Evolutionary conservation across 2,113 vertebrate genomes (phyloP).

Genomic region (Ornithorhynchus anatinus): DNA sequence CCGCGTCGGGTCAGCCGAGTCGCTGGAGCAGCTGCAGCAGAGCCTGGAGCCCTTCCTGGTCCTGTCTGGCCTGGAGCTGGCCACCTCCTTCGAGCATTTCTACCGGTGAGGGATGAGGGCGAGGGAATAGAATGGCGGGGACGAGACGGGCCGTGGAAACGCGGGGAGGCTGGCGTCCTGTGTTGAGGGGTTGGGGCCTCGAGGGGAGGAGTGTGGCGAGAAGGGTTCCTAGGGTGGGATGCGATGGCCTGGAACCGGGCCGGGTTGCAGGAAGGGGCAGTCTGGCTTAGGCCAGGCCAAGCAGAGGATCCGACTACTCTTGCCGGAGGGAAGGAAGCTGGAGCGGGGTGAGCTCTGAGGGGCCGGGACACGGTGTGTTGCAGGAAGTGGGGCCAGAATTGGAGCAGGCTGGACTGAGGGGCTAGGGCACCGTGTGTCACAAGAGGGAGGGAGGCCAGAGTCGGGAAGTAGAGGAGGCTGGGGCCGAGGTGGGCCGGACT

Average conservation of each 20-base stretch:
- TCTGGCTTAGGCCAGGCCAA: no score
- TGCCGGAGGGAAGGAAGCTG: no score
- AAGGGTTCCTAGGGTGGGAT: background rate
- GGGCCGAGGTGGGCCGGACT: no score
- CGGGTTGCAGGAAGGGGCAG: background rate
- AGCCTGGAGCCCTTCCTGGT: conserved; percentile 90
- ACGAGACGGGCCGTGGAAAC: no score
- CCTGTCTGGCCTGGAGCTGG: conserved; percentile 89
- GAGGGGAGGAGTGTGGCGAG: background rate
- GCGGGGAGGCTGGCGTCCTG: background rate
- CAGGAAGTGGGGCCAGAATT: fast-evolving
- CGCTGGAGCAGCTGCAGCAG: conserved; percentile 76
- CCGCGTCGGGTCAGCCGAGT: conserved; percentile 58
- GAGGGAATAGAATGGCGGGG: no score
- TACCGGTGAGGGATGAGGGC: conserved; percentile 96
- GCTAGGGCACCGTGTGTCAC: background rate
- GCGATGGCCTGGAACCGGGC: fast-evolving
- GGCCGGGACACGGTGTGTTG: fast-evolving
- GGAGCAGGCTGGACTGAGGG: background rate
- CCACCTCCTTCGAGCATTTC: conserved; percentile 93
- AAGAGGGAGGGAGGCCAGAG: background rate
- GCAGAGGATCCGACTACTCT: no score
- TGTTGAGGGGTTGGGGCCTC: background rate
- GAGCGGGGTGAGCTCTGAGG: fast-evolving
- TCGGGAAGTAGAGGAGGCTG: background rate